Percentiles rank a stretch among this genome's conserved stretches.
phyloP scores from a whole-genome alignment of 2,888 invertebrate species.

The Mechanitis mazaeus region DNA sequence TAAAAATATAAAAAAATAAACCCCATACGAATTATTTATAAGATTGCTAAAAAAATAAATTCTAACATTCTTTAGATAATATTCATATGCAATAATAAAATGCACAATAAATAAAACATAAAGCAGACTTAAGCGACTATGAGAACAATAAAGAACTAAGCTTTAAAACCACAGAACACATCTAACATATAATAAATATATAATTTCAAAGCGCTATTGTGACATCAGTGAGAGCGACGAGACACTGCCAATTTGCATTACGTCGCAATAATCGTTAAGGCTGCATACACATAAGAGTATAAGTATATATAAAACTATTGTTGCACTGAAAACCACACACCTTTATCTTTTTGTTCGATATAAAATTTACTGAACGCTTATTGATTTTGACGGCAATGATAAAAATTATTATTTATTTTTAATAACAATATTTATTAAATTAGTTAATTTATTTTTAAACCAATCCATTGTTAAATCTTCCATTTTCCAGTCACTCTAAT shows the following conservation, averaged over 20 bases:
- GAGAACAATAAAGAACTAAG: background rate
- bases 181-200: conserved; percentile 14
- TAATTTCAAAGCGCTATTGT: conserved; percentile 22
- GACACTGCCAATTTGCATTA: conserved; percentile 24
- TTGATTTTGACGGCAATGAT: no score
- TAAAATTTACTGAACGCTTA: no score
- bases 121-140: background rate
- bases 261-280: conserved; percentile 15
- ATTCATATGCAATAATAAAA: background rate
- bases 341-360: no score
- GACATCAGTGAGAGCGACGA: conserved; percentile 20
- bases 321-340: no score
- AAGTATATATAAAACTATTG: background rate
- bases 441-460: no score
- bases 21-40: no score
- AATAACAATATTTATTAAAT: no score
- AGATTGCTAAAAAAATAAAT: no score
- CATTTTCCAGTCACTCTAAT: no score
- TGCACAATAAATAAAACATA: background rate
- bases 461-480: no score
- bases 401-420: no score
- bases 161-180: background rate
- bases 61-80: background rate
- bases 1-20: no score
- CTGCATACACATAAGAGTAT: conserved; percentile 2